Evolutionary conservation across 2,113 vertebrate species (phyloP).

Genomic region (Loxodonta africana): DNA sequence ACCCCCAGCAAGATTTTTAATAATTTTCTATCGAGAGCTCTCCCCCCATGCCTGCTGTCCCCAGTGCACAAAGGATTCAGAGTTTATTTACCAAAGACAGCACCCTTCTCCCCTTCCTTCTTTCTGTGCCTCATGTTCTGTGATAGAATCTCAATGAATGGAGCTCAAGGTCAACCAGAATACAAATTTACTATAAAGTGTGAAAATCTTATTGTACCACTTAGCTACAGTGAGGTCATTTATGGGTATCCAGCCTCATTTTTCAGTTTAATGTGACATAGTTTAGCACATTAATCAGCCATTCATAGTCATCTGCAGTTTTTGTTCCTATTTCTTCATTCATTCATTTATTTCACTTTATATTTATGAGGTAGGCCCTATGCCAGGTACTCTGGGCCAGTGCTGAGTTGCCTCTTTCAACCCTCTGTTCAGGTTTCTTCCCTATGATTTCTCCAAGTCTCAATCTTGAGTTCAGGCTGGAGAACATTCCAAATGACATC

Average conservation of each 20-base stretch:
- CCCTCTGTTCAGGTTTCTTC: neutral
- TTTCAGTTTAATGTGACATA: conserved; percentile 38
- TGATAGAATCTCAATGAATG: neutral
- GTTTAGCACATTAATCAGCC: neutral
- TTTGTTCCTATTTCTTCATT: neutral
- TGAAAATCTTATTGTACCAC: neutral
- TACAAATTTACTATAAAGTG: neutral
- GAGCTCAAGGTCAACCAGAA: neutral
- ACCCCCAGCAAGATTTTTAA: neutral
- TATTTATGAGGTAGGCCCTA: neutral
- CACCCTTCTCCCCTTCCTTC: neutral
- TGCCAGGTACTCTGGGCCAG: neutral
- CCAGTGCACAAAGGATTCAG: neutral
- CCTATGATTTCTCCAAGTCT: neutral
- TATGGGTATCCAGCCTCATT: neutral
- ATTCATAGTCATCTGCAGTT: neutral
- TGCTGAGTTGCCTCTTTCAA: neutral
- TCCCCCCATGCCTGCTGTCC: neutral
- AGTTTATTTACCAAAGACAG: neutral
- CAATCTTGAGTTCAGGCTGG: neutral
- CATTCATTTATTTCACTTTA: neutral
- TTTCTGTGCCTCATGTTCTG: neutral
- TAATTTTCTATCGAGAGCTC: accelerated
- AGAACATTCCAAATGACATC: neutral
- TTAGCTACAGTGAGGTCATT: conserved; percentile 22